Percentiles rank a stretch among this genome's conserved stretches.
phyloP scores from a whole-genome alignment of 2,113 vertebrate genomes.

The Cnemophilus loriae region DNA sequence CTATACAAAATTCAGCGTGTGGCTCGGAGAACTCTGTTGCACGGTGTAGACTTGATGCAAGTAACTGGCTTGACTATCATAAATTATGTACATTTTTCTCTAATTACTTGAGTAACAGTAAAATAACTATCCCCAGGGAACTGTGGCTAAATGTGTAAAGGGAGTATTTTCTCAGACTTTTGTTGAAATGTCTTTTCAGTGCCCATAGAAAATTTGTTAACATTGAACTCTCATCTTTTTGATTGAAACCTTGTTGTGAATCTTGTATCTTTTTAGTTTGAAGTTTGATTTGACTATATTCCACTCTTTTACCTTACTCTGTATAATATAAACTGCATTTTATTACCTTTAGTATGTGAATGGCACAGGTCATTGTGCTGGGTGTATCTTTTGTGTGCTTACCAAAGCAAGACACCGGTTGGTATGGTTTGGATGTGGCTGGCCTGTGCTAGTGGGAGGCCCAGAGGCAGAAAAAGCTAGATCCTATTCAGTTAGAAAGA shows the following conservation, averaged over 20 bases:
- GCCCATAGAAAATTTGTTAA: not conserved
- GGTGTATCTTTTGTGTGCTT: not conserved
- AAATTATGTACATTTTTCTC: not conserved
- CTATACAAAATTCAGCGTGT: accelerated
- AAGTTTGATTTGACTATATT: not conserved
- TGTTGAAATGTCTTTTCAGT: not conserved
- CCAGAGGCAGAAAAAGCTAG: not conserved
- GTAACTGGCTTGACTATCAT: not conserved
- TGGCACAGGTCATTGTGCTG: not conserved
- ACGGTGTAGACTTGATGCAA: accelerated
- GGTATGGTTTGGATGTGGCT: not conserved
- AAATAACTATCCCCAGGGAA: not conserved
- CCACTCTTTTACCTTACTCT: not conserved
- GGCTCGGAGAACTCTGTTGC: not conserved
- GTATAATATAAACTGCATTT: not conserved
- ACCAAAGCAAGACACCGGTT: not conserved
- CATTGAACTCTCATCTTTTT: not conserved
- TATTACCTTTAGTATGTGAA: not conserved
- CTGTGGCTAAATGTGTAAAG: not conserved
- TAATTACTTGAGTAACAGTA: not conserved
- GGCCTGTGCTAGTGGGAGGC: not conserved
- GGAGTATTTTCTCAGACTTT: not conserved
- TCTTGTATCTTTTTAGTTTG: not conserved
- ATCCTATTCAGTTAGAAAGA: not conserved
- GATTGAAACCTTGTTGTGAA: not conserved